Evolutionary conservation across 2,888 invertebrate species (phyloP), one percentile per base, ranked within the genome.

Genomic region (Choreutis nemorana): DNA sequence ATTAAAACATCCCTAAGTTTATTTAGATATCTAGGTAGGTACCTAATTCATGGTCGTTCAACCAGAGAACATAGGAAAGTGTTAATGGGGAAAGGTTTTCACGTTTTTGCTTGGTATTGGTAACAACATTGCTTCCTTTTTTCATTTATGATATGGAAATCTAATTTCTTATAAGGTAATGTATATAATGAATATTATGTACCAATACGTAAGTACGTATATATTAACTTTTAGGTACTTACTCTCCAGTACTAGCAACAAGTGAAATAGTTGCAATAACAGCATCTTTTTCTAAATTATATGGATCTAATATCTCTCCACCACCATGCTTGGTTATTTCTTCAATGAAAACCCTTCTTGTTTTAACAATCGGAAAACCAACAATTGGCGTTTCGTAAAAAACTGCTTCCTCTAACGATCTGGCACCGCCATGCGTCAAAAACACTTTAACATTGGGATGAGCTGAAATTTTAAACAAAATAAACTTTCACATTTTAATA

Each of bases 371-470:
- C 3, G 78, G 78, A 4, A 78, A 48, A 3, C 75, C 78, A 9
- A 78, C 44, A 14, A 77, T 62, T 2, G 78, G 78, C 2, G 72
- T 67, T 46, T 55, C 50, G 36, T 70, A 75, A 37, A 62, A 77
- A 2, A 78, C 31, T 1, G 78, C 73, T 50, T 78, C 78, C 49
- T 78, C 78, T 5, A 78, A 43, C n/a, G 78, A 77, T 2, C 78
- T 58, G 2, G 60, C 37, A 7, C 78, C 78, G 23, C 78, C 78
- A 29, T 71, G 64, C 0, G 77, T 77, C 27, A 78, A 56, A 34
- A 78, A 75, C 0, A 55, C 71, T 45, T 68, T 78, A 0, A 73
- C 42, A 33, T 77, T 75, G 10, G 66, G 70, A 45, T 77, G 77
- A 26, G 65, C 77, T 77, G 44, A 21, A 64, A 57, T 9, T 15